These are phyloP conservation scores for Rhinolophus ferrumequinum DNA, from an alignment of 2,113 vertebrate genomes.

Conservation along the genomic window DNA sequence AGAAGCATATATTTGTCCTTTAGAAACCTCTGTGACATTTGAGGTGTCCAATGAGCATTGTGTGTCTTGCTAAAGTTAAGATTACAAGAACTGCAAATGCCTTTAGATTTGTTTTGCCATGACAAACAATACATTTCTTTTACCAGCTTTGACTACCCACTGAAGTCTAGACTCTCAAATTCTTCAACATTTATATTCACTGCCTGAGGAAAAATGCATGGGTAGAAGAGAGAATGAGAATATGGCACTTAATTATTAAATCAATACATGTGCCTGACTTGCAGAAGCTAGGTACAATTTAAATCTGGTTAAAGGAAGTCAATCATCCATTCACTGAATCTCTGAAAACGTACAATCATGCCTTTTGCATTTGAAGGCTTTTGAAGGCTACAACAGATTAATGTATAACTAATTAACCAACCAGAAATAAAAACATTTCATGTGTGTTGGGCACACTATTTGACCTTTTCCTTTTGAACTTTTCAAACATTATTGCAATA, in stretches of 20 bases:
- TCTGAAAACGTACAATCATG: not conserved
- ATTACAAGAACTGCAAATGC: not conserved
- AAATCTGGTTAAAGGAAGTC: conserved; percentile 55
- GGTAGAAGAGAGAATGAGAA: conserved; percentile 43
- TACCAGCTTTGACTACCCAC: conserved; percentile 24
- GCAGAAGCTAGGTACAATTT: conserved; percentile 21
- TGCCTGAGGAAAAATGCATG: conserved; percentile 47
- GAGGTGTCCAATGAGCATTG: not conserved
- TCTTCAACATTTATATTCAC: conserved; percentile 57
- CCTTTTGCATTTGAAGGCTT: conserved; percentile 11
- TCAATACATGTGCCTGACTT: conserved; percentile 25
- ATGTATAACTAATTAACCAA: conserved; percentile 59
- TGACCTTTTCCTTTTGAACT: conserved; percentile 57
- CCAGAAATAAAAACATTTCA: conserved; percentile 54
- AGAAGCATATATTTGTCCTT: not conserved
- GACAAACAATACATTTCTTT: conserved; percentile 10
- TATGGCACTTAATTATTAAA: conserved; percentile 69
- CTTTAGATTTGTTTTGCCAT: conserved; percentile 51
- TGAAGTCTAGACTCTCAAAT: conserved; percentile 53
- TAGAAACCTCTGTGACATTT: conserved; percentile 39
- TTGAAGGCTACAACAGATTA: conserved; percentile 41
- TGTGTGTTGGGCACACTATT: not conserved
- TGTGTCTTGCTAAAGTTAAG: not conserved
- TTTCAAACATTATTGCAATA: conserved; percentile 13
- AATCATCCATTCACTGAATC: not conserved